Evolutionary conservation across 1,140 invertebrate genomes (phyloP).

Genomic region (Zaprionus camerounensis): DNA sequence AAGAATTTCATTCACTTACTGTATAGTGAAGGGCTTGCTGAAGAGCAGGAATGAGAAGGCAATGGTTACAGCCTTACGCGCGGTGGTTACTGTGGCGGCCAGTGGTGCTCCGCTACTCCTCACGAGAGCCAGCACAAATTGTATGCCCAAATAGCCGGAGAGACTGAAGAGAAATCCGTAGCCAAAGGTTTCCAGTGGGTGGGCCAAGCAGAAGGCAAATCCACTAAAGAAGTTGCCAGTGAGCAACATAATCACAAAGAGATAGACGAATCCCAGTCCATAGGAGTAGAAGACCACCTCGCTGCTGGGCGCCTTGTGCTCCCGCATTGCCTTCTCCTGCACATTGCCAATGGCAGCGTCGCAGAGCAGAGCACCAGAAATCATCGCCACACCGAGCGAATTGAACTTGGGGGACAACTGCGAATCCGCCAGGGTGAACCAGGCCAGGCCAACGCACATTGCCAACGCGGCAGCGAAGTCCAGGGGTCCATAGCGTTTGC

Average conservation of each 20-base stretch:
- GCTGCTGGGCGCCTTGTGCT: conserved; percentile 91
- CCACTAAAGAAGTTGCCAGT: conserved; percentile 91
- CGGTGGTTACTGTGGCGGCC: conserved; percentile 95
- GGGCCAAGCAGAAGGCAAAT: conserved; percentile 90
- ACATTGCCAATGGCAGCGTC: conserved; percentile 98
- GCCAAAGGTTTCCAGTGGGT: conserved; percentile 91
- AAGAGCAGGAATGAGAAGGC: conserved; percentile 97
- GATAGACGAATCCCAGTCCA: conserved; percentile 93
- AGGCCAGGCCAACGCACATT: conserved; percentile 96
- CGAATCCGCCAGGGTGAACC: conserved; percentile 97
- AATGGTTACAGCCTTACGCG: conserved; percentile 96
- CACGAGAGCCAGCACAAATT: conserved; percentile 95
- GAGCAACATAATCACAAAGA: conserved; percentile 90
- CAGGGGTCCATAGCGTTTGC: conserved; percentile 92
- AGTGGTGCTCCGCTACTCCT: conserved; percentile 94
- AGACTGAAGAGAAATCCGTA: conserved; percentile 94
- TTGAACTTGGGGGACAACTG: conserved; percentile 95
- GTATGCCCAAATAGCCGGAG: conserved; percentile 95
- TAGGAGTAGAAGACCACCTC: conserved; percentile 98
- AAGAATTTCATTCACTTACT: conserved; percentile 87
- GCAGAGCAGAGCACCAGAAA: conserved; percentile 93
- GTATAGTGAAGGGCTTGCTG: conserved; percentile 96
- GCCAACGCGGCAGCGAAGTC: conserved; percentile 93
- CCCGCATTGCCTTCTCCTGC: conserved; percentile 97
- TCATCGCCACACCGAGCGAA: conserved; percentile 92